Base-by-base conservation (phyloP, 2,113 vertebrate genomes). In the Rhinoptilus africanus region DNA sequence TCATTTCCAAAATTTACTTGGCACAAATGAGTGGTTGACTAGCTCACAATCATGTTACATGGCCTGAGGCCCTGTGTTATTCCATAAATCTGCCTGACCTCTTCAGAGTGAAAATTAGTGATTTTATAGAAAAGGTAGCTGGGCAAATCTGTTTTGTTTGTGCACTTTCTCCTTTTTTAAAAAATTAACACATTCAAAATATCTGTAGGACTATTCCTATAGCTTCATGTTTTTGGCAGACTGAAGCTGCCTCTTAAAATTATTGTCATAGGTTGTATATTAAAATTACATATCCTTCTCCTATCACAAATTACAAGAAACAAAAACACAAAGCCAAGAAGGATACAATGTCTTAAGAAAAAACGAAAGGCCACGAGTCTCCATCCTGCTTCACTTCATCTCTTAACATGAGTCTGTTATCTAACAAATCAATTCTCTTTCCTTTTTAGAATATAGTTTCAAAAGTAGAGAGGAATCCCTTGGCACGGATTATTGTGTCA, bases 1-100 rank as follows among this genome's bases (percentile, higher is more conserved):
- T 98, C 97, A 98, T 98, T 98, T 98, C 97, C 98, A 98, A 98
- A 98, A 98, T 97, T 97, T 96, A 96, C 96, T 98, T 98, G 98
- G 98, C 98, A 98, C 96, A 92, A 97, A 93, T 87, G 90, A 98
- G 94, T 93, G 87, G 94, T 7, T 97, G 97, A 98, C 97, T 97
- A 97, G 96, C 97, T 98, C 92, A 95, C 85, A 98, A 93, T 85
- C 96, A 93, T 97, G 94, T 96, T 97, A 97, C 95, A 87, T 93
- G 96, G 91, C 83, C 94, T 92, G 75, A 88, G 82, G 92, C 92
- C 92, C 83, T 88, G 51, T 62, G 95, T 92, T 76, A 97, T 96
- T 97, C 91, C 85, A 97, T 93, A 97, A 97, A 97, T 98, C 97
- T 97, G 67, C 76, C 93, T 90, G 92, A 93, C 73, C 94, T 92